Evolutionary conservation across 2,888 invertebrate species (phyloP), one percentile per base, ranked within the genome.

Genomic region (Alloscopus bannaensis): DNA sequence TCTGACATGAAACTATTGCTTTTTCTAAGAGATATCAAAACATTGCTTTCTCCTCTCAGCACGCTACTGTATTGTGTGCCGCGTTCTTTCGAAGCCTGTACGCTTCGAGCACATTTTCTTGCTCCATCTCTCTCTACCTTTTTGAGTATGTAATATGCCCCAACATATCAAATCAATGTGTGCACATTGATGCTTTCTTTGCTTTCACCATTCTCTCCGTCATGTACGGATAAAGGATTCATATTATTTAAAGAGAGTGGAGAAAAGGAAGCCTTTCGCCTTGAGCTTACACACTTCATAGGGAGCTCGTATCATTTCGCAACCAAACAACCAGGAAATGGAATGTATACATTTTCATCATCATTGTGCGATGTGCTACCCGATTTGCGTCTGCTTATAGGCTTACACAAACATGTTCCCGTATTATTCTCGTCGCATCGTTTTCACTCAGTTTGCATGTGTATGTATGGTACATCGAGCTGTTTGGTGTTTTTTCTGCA

Each of bases 321-420:
- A 64, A 64, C 64, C 40, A 72, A 72, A 64, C 72, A 72, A 42
- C 50, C 40, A 64, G 64, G 64, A 72, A 52, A 62, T 64, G 62
- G 64, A 72, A 72, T 72, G 72, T 62, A 72, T 72, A 72, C 72
- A 64, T 55, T 52, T 64, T 55, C 64, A 64, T 55, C 62, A 64
- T 62, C 42, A n/a, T n/a, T n/a, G n/a, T n/a, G n/a, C n/a, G n/a
- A n/a, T n/a, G n/a, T n/a, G n/a, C n/a, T n/a, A n/a, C n/a, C n/a
- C n/a, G n/a, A n/a, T n/a, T n/a, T n/a, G n/a, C n/a, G n/a, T n/a
- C n/a, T n/a, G n/a, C n/a, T n/a, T n/a, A n/a, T 28, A 40, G 8
- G 40, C 40, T 40, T 22, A n/a, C n/a, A n/a, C n/a, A n/a, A n/a
- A n/a, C n/a, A n/a, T n/a, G n/a, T n/a, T n/a, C n/a, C n/a, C n/a